Evolutionary conservation across 2,113 vertebrate genomes (phyloP).

Genomic region (Strix aluco): DNA sequence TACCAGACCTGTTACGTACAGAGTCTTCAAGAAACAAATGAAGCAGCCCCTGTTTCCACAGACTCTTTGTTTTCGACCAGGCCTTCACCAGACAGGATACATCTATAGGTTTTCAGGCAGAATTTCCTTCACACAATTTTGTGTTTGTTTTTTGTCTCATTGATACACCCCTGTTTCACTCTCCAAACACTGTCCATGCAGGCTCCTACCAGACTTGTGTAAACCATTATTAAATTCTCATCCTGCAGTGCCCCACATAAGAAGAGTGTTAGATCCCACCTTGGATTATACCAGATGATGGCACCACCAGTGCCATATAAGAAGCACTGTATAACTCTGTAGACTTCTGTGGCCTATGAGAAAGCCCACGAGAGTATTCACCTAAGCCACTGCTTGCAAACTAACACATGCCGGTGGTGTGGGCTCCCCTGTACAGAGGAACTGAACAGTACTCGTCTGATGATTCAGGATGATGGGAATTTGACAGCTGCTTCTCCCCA

Average conservation of each 20-base stretch:
- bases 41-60: neutral
- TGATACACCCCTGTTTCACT: neutral
- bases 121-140: neutral
- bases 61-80: neutral
- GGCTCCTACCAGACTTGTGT: neutral
- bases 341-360: neutral
- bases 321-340: neutral
- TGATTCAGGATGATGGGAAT: neutral
- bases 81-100: neutral
- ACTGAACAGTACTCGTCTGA: neutral
- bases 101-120: neutral
- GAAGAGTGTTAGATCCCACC: neutral
- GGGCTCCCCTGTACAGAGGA: neutral
- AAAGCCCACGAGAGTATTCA: neutral
- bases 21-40: neutral
- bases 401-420: fast-evolving
- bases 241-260: neutral
- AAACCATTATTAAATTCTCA: neutral
- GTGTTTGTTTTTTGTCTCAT: neutral
- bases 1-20: neutral
- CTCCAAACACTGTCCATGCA: neutral
- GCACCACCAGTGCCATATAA: neutral
- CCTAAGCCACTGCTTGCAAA: neutral
- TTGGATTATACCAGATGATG: fast-evolving
- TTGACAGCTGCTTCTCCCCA: neutral